Evolutionary conservation across 2,888 invertebrate genomes (phyloP), one percentile per base, ranked within the genome.

Genomic region (Cetonia aurata): DNA sequence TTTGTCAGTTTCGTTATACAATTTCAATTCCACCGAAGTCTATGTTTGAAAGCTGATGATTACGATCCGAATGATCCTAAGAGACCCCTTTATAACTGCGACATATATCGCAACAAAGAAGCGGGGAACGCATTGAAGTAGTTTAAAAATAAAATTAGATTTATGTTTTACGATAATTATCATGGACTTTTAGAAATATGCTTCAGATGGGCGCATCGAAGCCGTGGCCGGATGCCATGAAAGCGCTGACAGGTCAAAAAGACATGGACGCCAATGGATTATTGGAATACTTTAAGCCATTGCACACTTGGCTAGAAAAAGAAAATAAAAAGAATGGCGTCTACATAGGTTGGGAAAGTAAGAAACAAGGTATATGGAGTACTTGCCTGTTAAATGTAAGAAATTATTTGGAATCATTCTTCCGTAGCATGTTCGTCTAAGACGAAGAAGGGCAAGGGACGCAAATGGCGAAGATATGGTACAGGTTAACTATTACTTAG

Each of bases 191-290:
- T 57, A 92, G 92, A 12, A 87, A 89, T 75, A 91, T 92, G 91
- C 84, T 92, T 41, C 87, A 89, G 73, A 84, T 93, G 87, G 93
- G 93, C 1, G 88, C 91, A 0, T 93, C 93, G 0, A 89, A 88
- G 76, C 92, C 93, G 0, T 94, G 94, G 94, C 91, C 91, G n/a
- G 94, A 96, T 77, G 94, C 94, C 70, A 89, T 98, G 89, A 90
- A 94, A 81, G 88, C 87, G 8, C 86, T 96, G 41, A 95, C 94
- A 0, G 95, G 94, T 0, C 89, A 91, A 79, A 85, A 92, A 77
- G 87, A 86, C 67, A 93, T 96, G 92, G 89, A 90, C 72, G 93
- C 93, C 12, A 88, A 89, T 67, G 92, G 93, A 0, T 86, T 96
- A 0, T 83, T 94, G 72, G 93, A 95, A 81, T 95, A 93, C 84